A percentile compares a stretch with the other conserved stretches of the same genome.
These are phyloP conservation scores for Galaxea fascicularis DNA, from an alignment of 92 coral and sea anemone genomes.

Conservation along the genomic window DNA sequence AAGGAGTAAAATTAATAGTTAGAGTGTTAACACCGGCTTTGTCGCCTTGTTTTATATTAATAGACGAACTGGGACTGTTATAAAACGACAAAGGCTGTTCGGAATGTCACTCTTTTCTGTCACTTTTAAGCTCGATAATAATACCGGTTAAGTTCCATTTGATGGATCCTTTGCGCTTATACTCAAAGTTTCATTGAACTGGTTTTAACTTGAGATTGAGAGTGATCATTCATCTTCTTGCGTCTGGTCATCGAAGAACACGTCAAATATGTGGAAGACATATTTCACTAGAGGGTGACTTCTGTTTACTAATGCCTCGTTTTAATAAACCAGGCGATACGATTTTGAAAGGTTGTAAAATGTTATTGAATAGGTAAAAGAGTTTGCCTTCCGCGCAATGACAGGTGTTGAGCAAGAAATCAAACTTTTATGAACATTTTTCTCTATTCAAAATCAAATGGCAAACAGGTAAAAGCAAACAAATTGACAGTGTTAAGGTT, in stretches of 20 bases:
- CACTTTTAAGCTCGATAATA: too few relatives aligned
- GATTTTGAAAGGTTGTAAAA: background rate
- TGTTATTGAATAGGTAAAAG: background rate
- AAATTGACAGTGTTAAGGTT: slow-evolving; percentile 11
- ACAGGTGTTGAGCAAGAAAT: slow-evolving; percentile 23
- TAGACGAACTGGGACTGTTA: too few relatives aligned
- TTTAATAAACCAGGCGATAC: background rate
- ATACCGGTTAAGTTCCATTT: too few relatives aligned
- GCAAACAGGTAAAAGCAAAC: slow-evolving; percentile 16
- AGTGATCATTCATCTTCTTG: background rate
- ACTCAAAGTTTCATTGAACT: background rate
- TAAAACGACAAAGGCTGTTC: too few relatives aligned
- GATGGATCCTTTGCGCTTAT: too few relatives aligned
- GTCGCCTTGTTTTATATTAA: too few relatives aligned
- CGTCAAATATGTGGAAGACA: background rate
- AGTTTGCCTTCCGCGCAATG: slow-evolving; percentile 13
- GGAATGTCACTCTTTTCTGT: too few relatives aligned
- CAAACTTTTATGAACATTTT: background rate
- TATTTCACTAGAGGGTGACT: background rate
- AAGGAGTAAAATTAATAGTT: too few relatives aligned
- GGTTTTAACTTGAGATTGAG: background rate
- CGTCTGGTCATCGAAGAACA: background rate
- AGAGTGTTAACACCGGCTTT: too few relatives aligned
- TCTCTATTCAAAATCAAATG: slow-evolving; percentile 31
- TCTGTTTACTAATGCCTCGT: slow-evolving; percentile 13